phyloP scores from a whole-genome alignment of 2,113 vertebrate genomes.

The Lycaon pictus region DNA sequence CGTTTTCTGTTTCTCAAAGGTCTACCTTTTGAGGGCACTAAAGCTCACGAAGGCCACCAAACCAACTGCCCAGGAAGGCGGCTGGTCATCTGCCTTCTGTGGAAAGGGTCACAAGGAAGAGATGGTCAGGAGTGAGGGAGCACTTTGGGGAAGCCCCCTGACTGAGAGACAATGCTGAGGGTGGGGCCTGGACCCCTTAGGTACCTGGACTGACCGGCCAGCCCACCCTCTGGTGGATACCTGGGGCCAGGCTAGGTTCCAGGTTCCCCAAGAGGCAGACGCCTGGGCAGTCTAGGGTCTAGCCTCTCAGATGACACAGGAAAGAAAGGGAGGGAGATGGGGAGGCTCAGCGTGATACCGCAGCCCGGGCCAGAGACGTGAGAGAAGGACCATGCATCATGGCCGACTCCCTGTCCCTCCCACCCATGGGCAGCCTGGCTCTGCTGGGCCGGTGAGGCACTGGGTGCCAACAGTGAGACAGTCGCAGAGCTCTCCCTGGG shows the following conservation, averaged over 20 bases:
- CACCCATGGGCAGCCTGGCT: neutral
- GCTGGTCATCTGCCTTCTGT: neutral
- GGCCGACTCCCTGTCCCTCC: neutral
- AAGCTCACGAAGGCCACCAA: neutral
- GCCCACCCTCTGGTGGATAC: neutral
- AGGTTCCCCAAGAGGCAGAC: neutral
- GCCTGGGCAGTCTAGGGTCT: neutral
- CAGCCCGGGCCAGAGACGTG: neutral
- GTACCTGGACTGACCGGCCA: neutral
- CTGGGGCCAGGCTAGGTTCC: neutral
- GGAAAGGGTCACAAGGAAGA: neutral
- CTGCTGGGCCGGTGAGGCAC: neutral
- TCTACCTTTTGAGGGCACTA: neutral
- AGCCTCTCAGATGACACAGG: neutral
- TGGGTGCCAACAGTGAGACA: neutral
- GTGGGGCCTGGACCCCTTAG: rapidly evolving
- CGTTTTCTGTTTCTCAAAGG: neutral
- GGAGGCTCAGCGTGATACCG: neutral
- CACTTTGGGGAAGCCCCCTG: neutral
- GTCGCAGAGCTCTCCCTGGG: neutral
- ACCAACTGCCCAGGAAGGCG: neutral
- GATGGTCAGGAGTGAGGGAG: neutral
- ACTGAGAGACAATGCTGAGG: neutral
- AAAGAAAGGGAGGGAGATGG: neutral
- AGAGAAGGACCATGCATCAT: rapidly evolving